These are phyloP conservation scores for Ptychobarbus kaznakovi DNA, from an alignment of 2,797 vertebrate species.

Conservation along the genomic window DNA sequence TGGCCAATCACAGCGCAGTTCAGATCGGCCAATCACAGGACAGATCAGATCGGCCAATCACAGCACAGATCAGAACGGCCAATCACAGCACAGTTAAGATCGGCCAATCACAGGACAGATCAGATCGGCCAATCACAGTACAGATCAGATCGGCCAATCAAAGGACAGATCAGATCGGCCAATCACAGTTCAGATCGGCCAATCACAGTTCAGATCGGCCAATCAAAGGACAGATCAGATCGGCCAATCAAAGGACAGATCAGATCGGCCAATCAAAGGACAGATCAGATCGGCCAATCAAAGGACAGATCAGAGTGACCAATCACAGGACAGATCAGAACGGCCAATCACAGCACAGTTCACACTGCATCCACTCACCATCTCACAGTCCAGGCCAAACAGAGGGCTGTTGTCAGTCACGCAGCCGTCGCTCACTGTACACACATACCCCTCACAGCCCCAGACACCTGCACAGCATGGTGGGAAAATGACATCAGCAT, in stretches of 20 bases:
- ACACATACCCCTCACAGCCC: conserved; percentile 77
- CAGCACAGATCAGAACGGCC: background rate
- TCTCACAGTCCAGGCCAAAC: conserved; percentile 92
- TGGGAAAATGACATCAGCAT: background rate
- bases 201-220: background rate
- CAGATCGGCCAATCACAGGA: background rate
- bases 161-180: background rate
- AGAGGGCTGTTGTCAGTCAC: conserved; percentile 87
- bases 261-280: background rate
- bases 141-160: background rate
- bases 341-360: background rate
- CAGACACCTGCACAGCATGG: conserved; percentile 72
- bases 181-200: background rate
- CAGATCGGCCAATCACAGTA: background rate
- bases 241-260: background rate
- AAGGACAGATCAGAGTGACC: conserved; percentile 16
- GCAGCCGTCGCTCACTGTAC: conserved; percentile 69
- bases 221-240: background rate
- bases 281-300: background rate
- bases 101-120: background rate
- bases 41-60: background rate
- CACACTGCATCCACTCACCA: conserved; percentile 75
- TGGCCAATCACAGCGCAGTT: background rate
- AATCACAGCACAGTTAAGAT: background rate
- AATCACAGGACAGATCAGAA: background rate